Evolutionary conservation across 2,113 vertebrate genomes (phyloP).

Genomic region (Strix aluco): DNA sequence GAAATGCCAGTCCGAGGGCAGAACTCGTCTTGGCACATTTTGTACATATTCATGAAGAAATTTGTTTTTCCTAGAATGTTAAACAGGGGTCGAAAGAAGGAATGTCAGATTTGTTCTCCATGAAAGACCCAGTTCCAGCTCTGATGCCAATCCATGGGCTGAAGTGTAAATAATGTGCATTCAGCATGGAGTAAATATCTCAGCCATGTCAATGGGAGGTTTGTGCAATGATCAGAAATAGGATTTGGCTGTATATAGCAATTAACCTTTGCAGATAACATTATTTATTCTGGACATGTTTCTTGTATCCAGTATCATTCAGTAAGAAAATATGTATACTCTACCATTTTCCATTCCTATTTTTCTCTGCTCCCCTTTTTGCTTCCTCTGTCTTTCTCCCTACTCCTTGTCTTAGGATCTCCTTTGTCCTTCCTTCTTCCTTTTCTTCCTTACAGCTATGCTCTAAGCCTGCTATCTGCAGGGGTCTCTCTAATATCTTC

Average conservation of each 20-base stretch:
- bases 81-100: background rate
- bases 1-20: background rate
- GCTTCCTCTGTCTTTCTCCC: background rate
- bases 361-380: background rate
- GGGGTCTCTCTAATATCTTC: background rate
- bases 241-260: background rate
- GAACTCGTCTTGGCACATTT: slow-evolving; percentile 16
- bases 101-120: background rate
- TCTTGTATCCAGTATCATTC: background rate
- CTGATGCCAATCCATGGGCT: background rate
- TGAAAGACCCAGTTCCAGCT: background rate
- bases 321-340: background rate
- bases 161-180: background rate
- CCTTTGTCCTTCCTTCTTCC: background rate
- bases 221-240: background rate
- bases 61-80: background rate
- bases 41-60: slow-evolving; percentile 10
- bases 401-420: background rate
- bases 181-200: background rate
- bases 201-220: background rate
- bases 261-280: background rate
- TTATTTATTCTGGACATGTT: background rate
- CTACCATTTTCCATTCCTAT: background rate
- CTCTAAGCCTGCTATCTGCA: background rate
- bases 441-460: background rate